A percentile compares a stretch with the other conserved stretches of the same genome.
phyloP scores from a whole-genome alignment of 2,113 vertebrate genomes.

The Agapornis roseicollis region DNA sequence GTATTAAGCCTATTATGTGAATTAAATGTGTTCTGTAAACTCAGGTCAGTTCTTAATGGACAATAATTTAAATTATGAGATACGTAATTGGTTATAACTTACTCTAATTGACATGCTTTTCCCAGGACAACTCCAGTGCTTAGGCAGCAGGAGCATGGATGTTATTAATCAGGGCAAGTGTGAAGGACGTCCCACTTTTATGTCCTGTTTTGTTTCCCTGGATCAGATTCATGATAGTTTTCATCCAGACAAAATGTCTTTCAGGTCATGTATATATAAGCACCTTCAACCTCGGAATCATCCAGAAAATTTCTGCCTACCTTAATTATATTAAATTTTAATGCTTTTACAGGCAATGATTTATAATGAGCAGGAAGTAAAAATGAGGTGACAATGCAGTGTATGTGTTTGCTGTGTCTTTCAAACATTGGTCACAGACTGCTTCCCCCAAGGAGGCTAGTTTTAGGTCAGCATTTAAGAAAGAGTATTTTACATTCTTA shows the following conservation, averaged over 20 bases:
- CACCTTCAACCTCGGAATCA: background rate
- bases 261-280: background rate
- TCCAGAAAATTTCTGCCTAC: background rate
- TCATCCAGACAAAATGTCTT: background rate
- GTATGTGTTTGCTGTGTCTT: background rate
- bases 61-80: constrained; percentile 44
- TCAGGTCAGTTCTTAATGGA: constrained; percentile 46
- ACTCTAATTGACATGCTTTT: constrained; percentile 49
- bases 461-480: background rate
- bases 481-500: background rate
- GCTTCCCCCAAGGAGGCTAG: background rate
- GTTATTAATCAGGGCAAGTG: constrained; percentile 26
- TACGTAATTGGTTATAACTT: constrained; percentile 23
- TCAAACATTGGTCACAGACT: background rate
- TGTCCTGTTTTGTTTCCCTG: background rate
- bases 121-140: constrained; percentile 20
- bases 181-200: constrained; percentile 34
- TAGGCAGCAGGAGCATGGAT: background rate
- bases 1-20: background rate
- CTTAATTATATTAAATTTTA: background rate
- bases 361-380: background rate
- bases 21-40: constrained; percentile 39
- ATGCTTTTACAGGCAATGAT: background rate
- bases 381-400: background rate
- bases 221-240: background rate